Conservation (phyloP, 2,888 invertebrate genomes). For the Melolontha melolontha region DNA sequence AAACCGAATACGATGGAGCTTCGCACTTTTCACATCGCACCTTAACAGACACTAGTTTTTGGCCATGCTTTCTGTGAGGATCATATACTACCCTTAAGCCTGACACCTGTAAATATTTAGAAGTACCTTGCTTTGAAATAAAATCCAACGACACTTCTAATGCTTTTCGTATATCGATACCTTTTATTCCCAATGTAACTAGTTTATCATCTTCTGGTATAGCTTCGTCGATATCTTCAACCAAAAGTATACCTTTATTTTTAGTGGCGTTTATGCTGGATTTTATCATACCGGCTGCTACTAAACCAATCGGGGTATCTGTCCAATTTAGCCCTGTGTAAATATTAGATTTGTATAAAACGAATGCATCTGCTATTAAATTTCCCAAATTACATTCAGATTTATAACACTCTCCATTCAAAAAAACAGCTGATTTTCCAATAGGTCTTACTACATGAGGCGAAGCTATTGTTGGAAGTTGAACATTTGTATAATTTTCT, state of each 20-base stretch:
- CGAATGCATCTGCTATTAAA: constrained; percentile 23
- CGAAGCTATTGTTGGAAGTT: too few species aligned
- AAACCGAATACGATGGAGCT: constrained; percentile 64
- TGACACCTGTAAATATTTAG: constrained; percentile 87
- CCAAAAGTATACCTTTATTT: neutral
- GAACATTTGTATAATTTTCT: too few species aligned
- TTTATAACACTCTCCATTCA: constrained; percentile 27
- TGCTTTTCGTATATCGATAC: constrained; percentile 70
- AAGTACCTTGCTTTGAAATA: constrained; percentile 64
- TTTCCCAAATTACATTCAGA: constrained; percentile 24
- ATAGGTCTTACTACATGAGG: neutral
- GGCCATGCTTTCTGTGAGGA: constrained; percentile 70
- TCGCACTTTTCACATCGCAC: constrained; percentile 76
- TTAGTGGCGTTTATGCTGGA: constrained; percentile 15
- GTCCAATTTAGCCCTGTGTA: constrained; percentile 21
- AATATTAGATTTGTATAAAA: constrained; percentile 16
- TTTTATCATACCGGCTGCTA: constrained; percentile 11
- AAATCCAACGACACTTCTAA: constrained; percentile 60
- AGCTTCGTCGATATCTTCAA: constrained; percentile 76
- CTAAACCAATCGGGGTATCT: constrained; percentile 12
- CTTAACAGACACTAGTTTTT: constrained; percentile 73
- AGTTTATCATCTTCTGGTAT: constrained; percentile 83
- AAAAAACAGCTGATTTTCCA: constrained; percentile 13
- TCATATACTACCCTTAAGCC: constrained; percentile 80
- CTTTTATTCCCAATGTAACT: constrained; percentile 75